These are phyloP conservation scores for Eupristina koningsbergeri DNA, from an alignment of 1,140 invertebrate species.

Conservation along the genomic window DNA sequence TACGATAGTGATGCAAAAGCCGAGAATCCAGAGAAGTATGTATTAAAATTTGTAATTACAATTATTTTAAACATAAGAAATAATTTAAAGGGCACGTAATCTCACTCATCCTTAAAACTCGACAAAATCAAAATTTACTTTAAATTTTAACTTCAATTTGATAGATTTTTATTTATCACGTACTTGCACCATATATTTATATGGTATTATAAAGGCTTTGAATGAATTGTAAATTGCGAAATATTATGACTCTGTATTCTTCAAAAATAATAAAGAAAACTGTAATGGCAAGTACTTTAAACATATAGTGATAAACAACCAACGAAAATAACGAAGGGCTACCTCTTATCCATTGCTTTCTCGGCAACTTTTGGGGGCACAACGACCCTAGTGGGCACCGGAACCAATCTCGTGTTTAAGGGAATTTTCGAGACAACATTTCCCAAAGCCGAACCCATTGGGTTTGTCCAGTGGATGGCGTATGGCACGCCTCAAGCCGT, in stretches of 20 bases:
- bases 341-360: slow-evolving; percentile 86
- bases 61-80: no score
- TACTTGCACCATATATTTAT: no score
- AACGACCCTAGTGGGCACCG: slow-evolving; percentile 89
- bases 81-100: no score
- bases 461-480: slow-evolving; percentile 85
- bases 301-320: slow-evolving; percentile 72
- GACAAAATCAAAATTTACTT: no score
- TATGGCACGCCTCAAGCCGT: slow-evolving; percentile 80
- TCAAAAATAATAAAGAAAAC: no score
- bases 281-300: background rate
- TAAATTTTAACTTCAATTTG: no score
- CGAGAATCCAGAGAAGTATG: slow-evolving; percentile 32
- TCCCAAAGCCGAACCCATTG: slow-evolving; percentile 73
- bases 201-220: no score
- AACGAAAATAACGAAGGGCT: slow-evolving; percentile 80
- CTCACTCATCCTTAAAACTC: no score
- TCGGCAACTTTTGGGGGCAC: slow-evolving; percentile 87
- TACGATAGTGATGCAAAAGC: slow-evolving; percentile 33
- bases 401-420: slow-evolving; percentile 90
- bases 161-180: no score
- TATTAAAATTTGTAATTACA: background rate
- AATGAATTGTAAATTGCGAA: no score
- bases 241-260: no score
- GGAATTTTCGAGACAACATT: slow-evolving; percentile 79